Conservation (phyloP, 2,888 invertebrate genomes). For the Macroteleia sp. region DNA sequence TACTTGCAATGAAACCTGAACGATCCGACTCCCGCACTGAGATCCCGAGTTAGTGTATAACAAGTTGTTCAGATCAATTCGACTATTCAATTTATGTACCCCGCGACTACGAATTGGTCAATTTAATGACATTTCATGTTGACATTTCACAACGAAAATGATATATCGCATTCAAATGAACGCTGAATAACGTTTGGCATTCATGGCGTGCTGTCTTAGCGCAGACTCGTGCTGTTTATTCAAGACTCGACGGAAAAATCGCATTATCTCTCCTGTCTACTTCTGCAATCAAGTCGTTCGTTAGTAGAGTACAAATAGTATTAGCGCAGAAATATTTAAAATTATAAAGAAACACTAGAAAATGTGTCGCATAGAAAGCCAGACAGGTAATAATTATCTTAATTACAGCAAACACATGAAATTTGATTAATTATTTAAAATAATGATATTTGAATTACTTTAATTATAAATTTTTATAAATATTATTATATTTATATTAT, state of each 20-base stretch:
- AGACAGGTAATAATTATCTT: too few relatives aligned
- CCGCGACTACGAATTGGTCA: conserved; percentile 38
- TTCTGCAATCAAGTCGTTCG: conserved; percentile 28
- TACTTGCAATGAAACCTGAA: conserved; percentile 77
- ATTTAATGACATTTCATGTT: conserved; percentile 43
- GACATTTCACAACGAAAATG: conserved; percentile 47
- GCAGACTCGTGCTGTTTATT: conserved; percentile 20
- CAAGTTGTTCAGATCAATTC: conserved; percentile 37
- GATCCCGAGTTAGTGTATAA: conserved; percentile 29
- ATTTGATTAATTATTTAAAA: too few relatives aligned
- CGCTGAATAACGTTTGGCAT: conserved; percentile 13
- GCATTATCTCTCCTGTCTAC: conserved; percentile 19
- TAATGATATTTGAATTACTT: too few relatives aligned
- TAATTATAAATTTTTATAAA: too few relatives aligned
- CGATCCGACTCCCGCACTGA: conserved; percentile 50
- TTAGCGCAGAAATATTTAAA: too few relatives aligned
- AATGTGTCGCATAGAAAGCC: too few relatives aligned
- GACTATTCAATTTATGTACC: conserved; percentile 41
- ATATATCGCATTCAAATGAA: conserved; percentile 32
- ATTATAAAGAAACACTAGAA: too few relatives aligned
- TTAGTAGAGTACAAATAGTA: conserved; percentile 10
- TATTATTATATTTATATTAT: too few relatives aligned
- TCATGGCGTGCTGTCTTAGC: conserved; percentile 14
- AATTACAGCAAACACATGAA: too few relatives aligned
- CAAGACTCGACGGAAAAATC: conserved; percentile 13